phyloP scores from a whole-genome alignment of 35 echinoderm and acorn worm genomes.

The Lytechinus pictus region DNA sequence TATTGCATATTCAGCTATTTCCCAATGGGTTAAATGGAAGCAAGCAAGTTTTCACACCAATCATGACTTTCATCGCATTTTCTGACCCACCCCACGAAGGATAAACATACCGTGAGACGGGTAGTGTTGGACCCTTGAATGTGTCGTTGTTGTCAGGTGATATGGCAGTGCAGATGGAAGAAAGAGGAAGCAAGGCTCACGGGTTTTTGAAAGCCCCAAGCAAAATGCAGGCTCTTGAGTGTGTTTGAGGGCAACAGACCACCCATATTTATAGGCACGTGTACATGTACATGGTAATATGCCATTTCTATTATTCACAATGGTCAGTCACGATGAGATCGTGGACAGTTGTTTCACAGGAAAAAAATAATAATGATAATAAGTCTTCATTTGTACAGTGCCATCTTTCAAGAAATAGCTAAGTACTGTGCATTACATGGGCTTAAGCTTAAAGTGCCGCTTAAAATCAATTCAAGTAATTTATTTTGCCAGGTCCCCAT shows the following conservation, averaged over 20 bases:
- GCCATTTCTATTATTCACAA: neutral
- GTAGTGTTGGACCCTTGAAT: neutral
- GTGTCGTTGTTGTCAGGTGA: slow-evolving; percentile 15
- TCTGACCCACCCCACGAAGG: no score
- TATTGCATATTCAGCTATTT: no score
- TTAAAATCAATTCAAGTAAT: no score
- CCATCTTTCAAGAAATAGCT: neutral
- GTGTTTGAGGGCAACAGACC: neutral
- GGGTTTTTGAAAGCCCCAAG: slow-evolving; percentile 36
- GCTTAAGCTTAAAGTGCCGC: neutral
- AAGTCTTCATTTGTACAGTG: neutral
- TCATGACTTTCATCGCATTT: no score
- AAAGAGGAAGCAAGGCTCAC: slow-evolving; percentile 33
- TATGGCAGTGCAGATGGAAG: neutral
- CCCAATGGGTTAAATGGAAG: no score
- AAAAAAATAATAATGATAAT: neutral
- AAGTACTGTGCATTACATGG: neutral
- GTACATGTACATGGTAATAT: neutral
- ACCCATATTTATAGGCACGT: neutral
- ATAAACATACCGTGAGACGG: neutral
- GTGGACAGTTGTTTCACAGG: neutral
- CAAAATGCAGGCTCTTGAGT: slow-evolving; percentile 22
- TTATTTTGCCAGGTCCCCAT: no score
- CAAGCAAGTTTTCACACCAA: no score
- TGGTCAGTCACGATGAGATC: neutral